Evolutionary conservation across 2,113 vertebrate species (phyloP).

Genomic region (Aphyosemion australe): DNA sequence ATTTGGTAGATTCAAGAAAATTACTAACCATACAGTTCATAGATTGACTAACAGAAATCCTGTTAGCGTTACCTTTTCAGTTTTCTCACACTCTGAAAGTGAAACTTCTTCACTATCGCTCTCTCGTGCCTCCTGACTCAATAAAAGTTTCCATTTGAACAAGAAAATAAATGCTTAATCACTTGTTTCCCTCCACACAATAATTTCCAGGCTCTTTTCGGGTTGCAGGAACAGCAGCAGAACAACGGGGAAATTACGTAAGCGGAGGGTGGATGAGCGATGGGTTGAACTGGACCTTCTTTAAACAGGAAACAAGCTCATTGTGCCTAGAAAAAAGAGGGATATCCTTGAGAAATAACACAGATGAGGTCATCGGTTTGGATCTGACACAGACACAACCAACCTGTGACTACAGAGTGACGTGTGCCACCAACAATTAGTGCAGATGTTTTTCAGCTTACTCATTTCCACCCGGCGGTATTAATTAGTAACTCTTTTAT

Average conservation of each 20-base stretch:
- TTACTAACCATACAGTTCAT: no score
- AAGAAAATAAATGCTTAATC: not conserved
- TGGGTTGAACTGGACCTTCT: constrained; percentile 49
- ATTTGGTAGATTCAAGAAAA: no score
- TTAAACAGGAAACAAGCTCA: constrained; percentile 82
- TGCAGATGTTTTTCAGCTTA: constrained; percentile 13
- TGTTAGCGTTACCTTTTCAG: no score
- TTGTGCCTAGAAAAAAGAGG: constrained; percentile 79
- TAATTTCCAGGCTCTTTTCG: not conserved
- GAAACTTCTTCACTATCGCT: constrained; percentile 8
- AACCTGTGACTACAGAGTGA: constrained; percentile 26
- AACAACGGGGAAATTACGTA: constrained; percentile 40
- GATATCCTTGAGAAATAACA: constrained; percentile 80
- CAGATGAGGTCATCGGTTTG: constrained; percentile 73
- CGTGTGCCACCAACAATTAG: constrained; percentile 20
- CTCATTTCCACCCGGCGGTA: constrained; percentile 26
- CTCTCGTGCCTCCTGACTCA: not conserved
- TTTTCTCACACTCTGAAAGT: constrained; percentile 5
- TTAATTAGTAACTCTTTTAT: not conserved
- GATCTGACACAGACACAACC: constrained; percentile 44
- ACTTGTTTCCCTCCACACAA: not conserved
- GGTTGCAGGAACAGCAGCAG: not conserved
- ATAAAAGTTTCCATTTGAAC: not conserved
- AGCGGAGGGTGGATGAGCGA: constrained; percentile 19
- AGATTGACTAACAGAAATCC: no score